Percentiles rank a stretch among this genome's conserved stretches.
Evolutionary conservation across 2,888 invertebrate genomes (phyloP).

Genomic region (Phyllotreta cruciferae): DNA sequence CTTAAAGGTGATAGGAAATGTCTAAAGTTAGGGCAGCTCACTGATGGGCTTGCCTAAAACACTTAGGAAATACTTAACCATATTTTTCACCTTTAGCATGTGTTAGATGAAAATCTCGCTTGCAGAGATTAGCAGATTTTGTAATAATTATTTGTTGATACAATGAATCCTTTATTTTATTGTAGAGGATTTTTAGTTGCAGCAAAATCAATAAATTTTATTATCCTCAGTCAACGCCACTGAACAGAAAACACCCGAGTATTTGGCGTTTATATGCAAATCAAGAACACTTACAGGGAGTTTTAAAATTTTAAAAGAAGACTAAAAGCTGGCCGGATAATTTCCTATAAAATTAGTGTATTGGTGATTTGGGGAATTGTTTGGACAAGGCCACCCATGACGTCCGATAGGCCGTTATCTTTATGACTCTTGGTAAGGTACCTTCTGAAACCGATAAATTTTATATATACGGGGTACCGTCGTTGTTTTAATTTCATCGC

Average conservation of each 20-base stretch:
- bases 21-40: no score
- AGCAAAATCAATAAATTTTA: no score
- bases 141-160: no score
- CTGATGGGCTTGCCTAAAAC: no score
- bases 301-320: conserved; percentile 35
- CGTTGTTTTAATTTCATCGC: conserved; percentile 44
- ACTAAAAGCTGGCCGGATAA: conserved; percentile 46
- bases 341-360: conserved; percentile 49
- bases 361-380: conserved; percentile 51
- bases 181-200: no score
- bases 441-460: conserved; percentile 53
- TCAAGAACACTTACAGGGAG: conserved; percentile 31
- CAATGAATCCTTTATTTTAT: no score
- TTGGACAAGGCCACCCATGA: conserved; percentile 53
- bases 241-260: conserved; percentile 20
- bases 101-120: no score
- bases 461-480: conserved; percentile 50
- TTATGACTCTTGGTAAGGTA: conserved; percentile 51
- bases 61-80: no score
- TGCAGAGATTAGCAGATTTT: no score
- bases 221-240: background rate
- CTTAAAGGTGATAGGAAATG: no score
- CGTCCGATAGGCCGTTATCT: conserved; percentile 49
- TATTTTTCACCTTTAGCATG: no score
- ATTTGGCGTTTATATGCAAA: conserved; percentile 40